Base-by-base conservation (phyloP, 2,797 vertebrate genomes). In the Caiman crocodilus region DNA sequence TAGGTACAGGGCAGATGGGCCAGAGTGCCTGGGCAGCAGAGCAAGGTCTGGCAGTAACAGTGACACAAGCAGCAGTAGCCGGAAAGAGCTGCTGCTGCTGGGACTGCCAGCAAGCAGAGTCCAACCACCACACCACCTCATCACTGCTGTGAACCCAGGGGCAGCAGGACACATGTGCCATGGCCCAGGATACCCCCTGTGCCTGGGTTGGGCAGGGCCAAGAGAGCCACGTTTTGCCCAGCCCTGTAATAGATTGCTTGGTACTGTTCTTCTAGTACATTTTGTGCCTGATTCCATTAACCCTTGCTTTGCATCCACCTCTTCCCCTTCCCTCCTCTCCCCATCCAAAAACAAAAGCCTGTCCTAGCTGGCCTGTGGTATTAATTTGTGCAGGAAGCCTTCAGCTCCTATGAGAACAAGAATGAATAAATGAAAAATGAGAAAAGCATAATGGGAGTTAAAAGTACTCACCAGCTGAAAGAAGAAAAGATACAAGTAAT, bases 281-380 rank as follows among this genome's bases (percentile, higher is more conserved):
- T 80, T 58, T 95, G 88, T 87, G 35, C 59, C 81, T 76, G 76
- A 76, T 94, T n/a, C 64, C 15, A 65, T n/a, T 30, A 65, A 65
- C 17, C 64, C 4, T n/a, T 65, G 64, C n/a, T 65, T 30, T 65
- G 42, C 42, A 50, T 50, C 42, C 42, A 50, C 10, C 42, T 50
- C 75, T 82, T 93, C 63, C 75, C 96, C 90, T 89, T 94, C 87
- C 82, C 82, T 94, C 91, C 94, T 95, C 64, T 65, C 80, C 84
- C 86, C 88, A 82, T 85, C 59, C 6, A 67, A 91, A 93, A 65
- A 23, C 0, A 61, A 28, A 56, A 82, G 81, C 95, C 76, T 95
- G 95, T 73, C 87, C 81, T 82, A 76, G 59, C 76, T 85, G 55
- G 85, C 61, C 50, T 90, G 84, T 84, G 78, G 89, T 93, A 93